phyloP scores from a whole-genome alignment of 2,888 invertebrate species.

The Drosophila mayaguana region DNA sequence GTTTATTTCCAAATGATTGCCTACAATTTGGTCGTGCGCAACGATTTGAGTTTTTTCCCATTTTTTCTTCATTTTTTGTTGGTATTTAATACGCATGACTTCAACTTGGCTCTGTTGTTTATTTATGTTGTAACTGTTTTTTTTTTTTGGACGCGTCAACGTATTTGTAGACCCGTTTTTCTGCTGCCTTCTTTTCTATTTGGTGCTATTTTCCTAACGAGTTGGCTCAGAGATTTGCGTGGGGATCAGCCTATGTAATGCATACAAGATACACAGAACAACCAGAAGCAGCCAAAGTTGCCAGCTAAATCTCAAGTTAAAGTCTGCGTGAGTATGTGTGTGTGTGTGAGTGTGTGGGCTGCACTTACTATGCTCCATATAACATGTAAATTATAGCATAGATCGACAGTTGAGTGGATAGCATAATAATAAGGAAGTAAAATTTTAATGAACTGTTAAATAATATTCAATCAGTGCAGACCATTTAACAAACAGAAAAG shows the following conservation, averaged over 20 bases:
- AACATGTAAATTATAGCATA: slow-evolving; percentile 27
- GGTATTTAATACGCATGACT: slow-evolving; percentile 77
- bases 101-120: slow-evolving; percentile 48
- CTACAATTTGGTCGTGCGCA: slow-evolving; percentile 77
- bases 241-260: slow-evolving; percentile 34
- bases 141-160: slow-evolving; percentile 47
- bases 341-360: slow-evolving; percentile 30
- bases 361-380: slow-evolving; percentile 23
- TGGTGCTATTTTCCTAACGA: slow-evolving; percentile 43
- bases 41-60: slow-evolving; percentile 60
- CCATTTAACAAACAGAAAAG: neutral
- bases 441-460: neutral
- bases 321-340: neutral
- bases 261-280: slow-evolving; percentile 15
- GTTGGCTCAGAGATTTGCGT: slow-evolving; percentile 47
- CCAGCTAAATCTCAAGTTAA: slow-evolving; percentile 33
- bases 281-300: slow-evolving; percentile 18
- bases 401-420: neutral
- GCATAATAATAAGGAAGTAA: neutral
- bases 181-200: slow-evolving; percentile 14
- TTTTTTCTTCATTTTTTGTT: slow-evolving; percentile 39
- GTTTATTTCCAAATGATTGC: slow-evolving; percentile 72
- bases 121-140: slow-evolving; percentile 68
- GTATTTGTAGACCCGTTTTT: slow-evolving; percentile 49
- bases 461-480: neutral